Evolutionary conservation across 2,888 invertebrate genomes (phyloP), one percentile per base, ranked within the genome.

Genomic region (Hydrotaea diabolus): DNA sequence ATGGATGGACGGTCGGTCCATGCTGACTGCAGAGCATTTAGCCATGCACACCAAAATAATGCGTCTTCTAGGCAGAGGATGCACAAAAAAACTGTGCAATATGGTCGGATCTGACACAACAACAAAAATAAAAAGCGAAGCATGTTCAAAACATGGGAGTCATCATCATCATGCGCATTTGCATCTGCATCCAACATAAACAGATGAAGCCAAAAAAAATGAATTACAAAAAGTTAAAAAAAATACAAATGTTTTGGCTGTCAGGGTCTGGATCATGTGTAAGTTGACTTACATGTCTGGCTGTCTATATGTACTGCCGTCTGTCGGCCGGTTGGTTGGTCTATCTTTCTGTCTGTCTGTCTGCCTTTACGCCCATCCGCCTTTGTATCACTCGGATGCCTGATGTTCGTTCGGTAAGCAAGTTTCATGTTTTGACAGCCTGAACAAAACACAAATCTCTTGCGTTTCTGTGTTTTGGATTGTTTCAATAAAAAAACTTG

Each of bases 201-300:
- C 21, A 49, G 3, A n/a, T 17, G n/a, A 9, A 39, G 39, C 1
- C n/a, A 49, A 15, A 71, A 71, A 46, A 57, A 39, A 7, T 21
- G n/a, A n/a, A n/a, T 55, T 43, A 43, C 43, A 43, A 13, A 43
- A 49, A 49, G n/a, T 57, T 73, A 19, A 73, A 39, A 57, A 69
- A 55, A 72, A 36, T 8, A 73, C 73, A 73, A 59, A 74, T 74
- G 59, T 77, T 81, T 84, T 84, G 80, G 77, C 81, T 84, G 84
- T 84, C 84, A 84, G 84, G 84, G 84, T 84, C 84, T 84, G 84
- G 84, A 84, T 84, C 84, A 84, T 84, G 75, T 78, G 81, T 64
- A 31, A 39, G 77, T 81, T 84, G 81, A 78, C 72, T 73, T 55
- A 13, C 15, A 73, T 73, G 36, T 46, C 13, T 21, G 57, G 36